Evolutionary conservation across 2,888 invertebrate genomes (phyloP).

Genomic region (Tromatobia lineatoria): DNA sequence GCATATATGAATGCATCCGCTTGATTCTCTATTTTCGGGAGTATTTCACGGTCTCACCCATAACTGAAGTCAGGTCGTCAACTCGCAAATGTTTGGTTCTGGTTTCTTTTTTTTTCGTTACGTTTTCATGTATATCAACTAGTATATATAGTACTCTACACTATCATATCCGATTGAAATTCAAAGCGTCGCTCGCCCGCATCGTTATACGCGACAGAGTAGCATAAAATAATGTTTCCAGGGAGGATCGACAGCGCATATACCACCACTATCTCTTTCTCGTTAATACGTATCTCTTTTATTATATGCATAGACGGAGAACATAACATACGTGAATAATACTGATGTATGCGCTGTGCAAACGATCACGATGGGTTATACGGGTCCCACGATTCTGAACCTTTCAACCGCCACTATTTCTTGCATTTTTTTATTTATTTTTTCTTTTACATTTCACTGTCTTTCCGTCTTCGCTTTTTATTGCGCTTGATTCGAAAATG

Average conservation of each 20-base stretch:
- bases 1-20: constrained; percentile 76
- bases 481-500: constrained; percentile 60
- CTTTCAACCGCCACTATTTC: constrained; percentile 53
- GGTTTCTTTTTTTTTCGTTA: constrained; percentile 34
- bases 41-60: constrained; percentile 11
- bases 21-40: constrained; percentile 44
- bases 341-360: constrained; percentile 65
- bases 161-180: constrained; percentile 63
- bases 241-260: constrained; percentile 54
- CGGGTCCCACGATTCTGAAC: constrained; percentile 68
- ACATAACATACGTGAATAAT: constrained; percentile 64
- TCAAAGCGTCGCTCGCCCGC: constrained; percentile 66
- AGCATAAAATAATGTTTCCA: constrained; percentile 67
- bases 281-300: constrained; percentile 65
- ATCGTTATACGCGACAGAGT: constrained; percentile 64
- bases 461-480: constrained; percentile 38
- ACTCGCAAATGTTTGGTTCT: constrained; percentile 30
- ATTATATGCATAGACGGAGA: constrained; percentile 64
- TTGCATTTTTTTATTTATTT: constrained; percentile 32
- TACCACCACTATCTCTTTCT: constrained; percentile 38
- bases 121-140: constrained; percentile 35
- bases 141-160: constrained; percentile 42
- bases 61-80: constrained; percentile 31
- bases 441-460: constrained; percentile 22
- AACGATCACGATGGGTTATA: constrained; percentile 61